These are phyloP conservation scores for Ochropleura leucogaster DNA, from an alignment of 2,888 invertebrate species.

Conservation along the genomic window DNA sequence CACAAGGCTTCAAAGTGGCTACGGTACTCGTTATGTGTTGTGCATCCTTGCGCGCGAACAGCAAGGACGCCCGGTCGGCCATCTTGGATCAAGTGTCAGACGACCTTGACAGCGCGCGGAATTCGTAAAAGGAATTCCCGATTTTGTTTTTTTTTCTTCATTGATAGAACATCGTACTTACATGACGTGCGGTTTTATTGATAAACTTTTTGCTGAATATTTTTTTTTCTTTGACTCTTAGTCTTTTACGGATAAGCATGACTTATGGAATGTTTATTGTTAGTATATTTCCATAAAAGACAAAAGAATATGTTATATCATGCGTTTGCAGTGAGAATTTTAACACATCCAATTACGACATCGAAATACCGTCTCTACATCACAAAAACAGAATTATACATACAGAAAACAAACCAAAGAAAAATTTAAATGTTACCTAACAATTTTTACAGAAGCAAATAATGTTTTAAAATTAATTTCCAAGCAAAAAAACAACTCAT, in stretches of 20 bases:
- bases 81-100: slow-evolving; percentile 67
- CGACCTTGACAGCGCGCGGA: slow-evolving; percentile 67
- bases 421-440: slow-evolving; percentile 19
- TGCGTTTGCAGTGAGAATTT: slow-evolving; percentile 2
- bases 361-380: background rate
- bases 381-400: background rate
- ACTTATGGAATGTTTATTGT: slow-evolving; percentile 8
- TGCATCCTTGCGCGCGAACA: slow-evolving; percentile 57
- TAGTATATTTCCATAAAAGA: slow-evolving; percentile 8
- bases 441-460: slow-evolving; percentile 9
- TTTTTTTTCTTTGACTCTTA: background rate
- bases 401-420: background rate
- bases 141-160: slow-evolving; percentile 36
- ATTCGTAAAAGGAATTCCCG: slow-evolving; percentile 60
- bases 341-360: background rate
- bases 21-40: slow-evolving; percentile 33
- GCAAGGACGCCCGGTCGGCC: slow-evolving; percentile 66
- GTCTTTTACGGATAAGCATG: background rate
- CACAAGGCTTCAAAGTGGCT: slow-evolving; percentile 52
- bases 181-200: slow-evolving; percentile 1
- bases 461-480: slow-evolving; percentile 33
- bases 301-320: background rate
- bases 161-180: slow-evolving; percentile 6
- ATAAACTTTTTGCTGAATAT: background rate
- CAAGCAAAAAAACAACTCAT: slow-evolving; percentile 31